These are phyloP conservation scores for Melanerpes formicivorus DNA, from an alignment of 2,113 vertebrate genomes.

Conservation along the genomic window DNA sequence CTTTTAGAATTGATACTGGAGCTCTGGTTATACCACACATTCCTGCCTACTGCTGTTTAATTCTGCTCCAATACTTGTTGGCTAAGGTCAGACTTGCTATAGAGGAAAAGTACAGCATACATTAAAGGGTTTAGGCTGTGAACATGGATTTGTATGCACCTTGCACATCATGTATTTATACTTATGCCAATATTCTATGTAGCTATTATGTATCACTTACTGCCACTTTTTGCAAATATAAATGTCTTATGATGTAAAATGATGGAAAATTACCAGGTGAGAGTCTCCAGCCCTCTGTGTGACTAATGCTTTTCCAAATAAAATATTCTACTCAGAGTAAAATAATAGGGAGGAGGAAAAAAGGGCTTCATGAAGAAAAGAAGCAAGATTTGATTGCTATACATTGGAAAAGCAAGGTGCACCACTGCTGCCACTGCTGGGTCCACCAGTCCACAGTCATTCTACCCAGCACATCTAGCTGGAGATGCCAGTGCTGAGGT, in stretches of 20 bases:
- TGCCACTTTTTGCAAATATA: background rate
- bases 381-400: background rate
- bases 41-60: background rate
- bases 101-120: background rate
- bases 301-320: background rate
- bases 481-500: background rate
- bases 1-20: background rate
- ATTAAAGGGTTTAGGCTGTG: background rate
- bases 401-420: background rate
- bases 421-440: too few species aligned
- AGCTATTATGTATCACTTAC: background rate
- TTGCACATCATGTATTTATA: background rate
- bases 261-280: background rate
- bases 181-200: background rate
- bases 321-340: background rate
- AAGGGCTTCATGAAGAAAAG: background rate
- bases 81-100: background rate
- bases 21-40: background rate
- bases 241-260: fast-evolving
- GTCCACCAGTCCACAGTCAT: background rate
- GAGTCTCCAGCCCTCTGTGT: background rate
- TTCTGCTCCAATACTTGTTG: background rate
- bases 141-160: background rate
- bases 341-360: background rate
- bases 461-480: background rate